Base-by-base conservation (phyloP, 2,113 vertebrate genomes). In the Taxidea taxus region DNA sequence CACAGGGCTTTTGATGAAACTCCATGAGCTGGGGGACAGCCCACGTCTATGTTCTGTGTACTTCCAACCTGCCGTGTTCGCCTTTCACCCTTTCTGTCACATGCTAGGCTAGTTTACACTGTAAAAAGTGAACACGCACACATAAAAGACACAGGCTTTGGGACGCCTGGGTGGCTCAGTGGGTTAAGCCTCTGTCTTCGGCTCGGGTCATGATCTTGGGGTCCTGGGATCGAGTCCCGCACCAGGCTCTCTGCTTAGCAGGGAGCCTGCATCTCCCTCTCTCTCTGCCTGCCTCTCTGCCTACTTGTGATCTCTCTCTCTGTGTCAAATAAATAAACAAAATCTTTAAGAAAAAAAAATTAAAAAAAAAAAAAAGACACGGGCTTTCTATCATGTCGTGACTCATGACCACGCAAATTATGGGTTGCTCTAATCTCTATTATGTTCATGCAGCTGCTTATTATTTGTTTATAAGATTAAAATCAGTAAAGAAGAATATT, bases 381-480 rank as follows among this genome's bases (percentile, higher is more conserved):
- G 51, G 31, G 42, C 58, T 82, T 87, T 39, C 60, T 31, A 15
- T 25, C 31, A 47, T 42, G 66, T 49, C 39, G 20, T 54, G 72
- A 62, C 34, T 81, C 77, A 44, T 34, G 10, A 47, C 29, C 47
- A 31, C 27, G 42, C 49, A 72, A 87, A 72, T 23, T n/a, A 78
- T 31, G 15, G 34, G n/a, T 42, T 75, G 18, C 78, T 80, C n/a
- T 87, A 9, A 78, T 87, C 62, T 90, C 66, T 82, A 20, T 60
- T 80, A 44, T 74, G 91, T 84, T 31, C 87, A 47, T 70, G 42
- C 25, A 83, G 70, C 70, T 8, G 29, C 37, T 58, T 88, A n/a
- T 23, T 75, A 84, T 91, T 85, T 85, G 58, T 77, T 96, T 78
- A 81, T 68, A 82, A 97, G 92, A 87, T 83, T 66, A 74, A 92